phyloP scores from a whole-genome alignment of 2,113 vertebrate species.

The Mionectes macconnelli region DNA sequence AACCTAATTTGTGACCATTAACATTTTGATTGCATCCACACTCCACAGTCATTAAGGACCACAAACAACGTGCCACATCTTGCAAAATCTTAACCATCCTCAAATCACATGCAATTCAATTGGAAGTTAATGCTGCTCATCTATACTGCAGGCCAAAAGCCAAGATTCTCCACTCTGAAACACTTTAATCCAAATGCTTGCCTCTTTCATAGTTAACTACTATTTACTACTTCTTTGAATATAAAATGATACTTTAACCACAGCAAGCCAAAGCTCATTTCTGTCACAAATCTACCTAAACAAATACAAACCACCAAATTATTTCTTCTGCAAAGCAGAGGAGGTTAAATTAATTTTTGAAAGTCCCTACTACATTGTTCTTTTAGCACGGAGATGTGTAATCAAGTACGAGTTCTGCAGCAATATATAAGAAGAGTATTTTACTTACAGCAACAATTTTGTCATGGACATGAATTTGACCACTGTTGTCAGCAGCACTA shows the following conservation, averaged over 20 bases:
- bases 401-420: background rate
- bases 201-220: slow-evolving; percentile 38
- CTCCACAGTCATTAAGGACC: background rate
- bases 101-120: background rate
- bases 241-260: slow-evolving; percentile 33
- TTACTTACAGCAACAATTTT: slow-evolving; percentile 85
- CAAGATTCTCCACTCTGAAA: slow-evolving; percentile 33
- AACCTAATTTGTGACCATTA: slow-evolving; percentile 3
- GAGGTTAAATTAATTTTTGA: background rate
- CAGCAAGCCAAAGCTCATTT: slow-evolving; percentile 2
- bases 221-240: slow-evolving; percentile 32
- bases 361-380: background rate
- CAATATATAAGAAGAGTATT: background rate
- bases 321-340: background rate
- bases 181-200: slow-evolving; percentile 17
- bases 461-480: slow-evolving; percentile 84
- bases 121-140: background rate
- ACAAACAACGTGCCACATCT: slow-evolving; percentile 8
- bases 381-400: background rate
- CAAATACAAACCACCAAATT: background rate
- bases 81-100: slow-evolving; percentile 12
- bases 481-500: slow-evolving; percentile 84
- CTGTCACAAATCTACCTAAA: slow-evolving; percentile 13
- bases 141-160: slow-evolving; percentile 38
- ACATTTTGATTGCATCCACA: background rate